These are phyloP conservation scores for Acanthococcus lagerstroemiae DNA, from an alignment of 2,888 invertebrate species.

Conservation along the genomic window DNA sequence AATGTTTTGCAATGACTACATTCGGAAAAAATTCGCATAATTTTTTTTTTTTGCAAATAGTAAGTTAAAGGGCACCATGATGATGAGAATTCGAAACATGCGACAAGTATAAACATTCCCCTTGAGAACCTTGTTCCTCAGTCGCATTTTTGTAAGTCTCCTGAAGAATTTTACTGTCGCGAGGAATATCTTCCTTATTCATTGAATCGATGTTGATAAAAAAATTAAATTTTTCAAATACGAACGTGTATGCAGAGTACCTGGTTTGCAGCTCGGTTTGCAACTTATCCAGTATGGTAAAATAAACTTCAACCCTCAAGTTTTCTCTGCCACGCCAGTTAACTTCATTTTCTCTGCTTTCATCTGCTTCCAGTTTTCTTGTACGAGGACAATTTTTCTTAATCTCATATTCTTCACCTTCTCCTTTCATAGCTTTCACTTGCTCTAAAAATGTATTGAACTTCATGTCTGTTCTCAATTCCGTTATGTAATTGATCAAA, in stretches of 20 bases:
- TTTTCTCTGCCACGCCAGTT: not conserved
- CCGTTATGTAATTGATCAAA: not conserved
- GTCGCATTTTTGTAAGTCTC: not conserved
- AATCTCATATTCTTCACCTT: not conserved
- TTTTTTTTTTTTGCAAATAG: not conserved
- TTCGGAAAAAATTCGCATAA: not conserved
- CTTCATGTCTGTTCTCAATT: not conserved
- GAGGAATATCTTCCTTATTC: not conserved
- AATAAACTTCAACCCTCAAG: not conserved
- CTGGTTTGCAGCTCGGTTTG: not conserved
- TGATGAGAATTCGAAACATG: not conserved
- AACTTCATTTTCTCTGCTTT: not conserved
- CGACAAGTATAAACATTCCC: not conserved
- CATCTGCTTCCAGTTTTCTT: not conserved
- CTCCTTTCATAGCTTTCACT: not conserved
- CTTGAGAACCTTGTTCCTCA: not conserved
- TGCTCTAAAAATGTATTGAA: not conserved
- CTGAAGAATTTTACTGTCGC: not conserved
- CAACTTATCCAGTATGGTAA: not conserved
- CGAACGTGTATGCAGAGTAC: not conserved
- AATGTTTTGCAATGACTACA: not conserved
- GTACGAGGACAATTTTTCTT: not conserved
- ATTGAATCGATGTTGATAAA: not conserved
- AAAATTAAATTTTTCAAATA: not conserved
- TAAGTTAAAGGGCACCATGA: not conserved